Conservation (phyloP, 2,888 invertebrate genomes). For the Hartigia nigra region DNA sequence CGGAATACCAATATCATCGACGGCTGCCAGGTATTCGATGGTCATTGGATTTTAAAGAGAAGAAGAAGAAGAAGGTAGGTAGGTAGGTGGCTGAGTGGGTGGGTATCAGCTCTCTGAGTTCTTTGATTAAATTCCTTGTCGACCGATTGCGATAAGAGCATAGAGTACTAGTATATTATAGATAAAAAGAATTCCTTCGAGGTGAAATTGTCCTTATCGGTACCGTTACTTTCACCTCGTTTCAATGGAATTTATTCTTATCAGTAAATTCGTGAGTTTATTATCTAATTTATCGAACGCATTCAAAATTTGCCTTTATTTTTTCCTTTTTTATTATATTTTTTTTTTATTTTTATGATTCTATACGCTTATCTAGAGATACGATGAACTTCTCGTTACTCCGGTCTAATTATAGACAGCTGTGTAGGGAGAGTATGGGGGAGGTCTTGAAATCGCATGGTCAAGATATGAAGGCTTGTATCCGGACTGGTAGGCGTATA, state of each 20-base stretch:
- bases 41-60: slow-evolving; percentile 27
- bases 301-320: background rate
- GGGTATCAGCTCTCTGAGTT: background rate
- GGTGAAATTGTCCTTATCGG: background rate
- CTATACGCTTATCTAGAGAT: background rate
- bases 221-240: background rate
- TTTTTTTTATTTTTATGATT: background rate
- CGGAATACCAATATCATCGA: slow-evolving; percentile 32
- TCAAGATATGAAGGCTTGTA: background rate
- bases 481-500: slow-evolving; percentile 6
- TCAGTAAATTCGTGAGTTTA: background rate
- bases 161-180: background rate
- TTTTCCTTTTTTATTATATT: background rate
- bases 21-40: slow-evolving; percentile 21
- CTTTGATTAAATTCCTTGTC: background rate
- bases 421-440: background rate
- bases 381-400: background rate
- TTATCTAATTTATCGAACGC: background rate
- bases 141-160: background rate
- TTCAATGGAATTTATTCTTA: background rate
- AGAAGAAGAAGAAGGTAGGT: background rate
- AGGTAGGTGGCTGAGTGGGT: background rate
- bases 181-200: background rate
- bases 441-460: slow-evolving; percentile 6
- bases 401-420: background rate